Evolutionary conservation across 2,113 vertebrate genomes (phyloP).

Genomic region (Daboia siamensis): DNA sequence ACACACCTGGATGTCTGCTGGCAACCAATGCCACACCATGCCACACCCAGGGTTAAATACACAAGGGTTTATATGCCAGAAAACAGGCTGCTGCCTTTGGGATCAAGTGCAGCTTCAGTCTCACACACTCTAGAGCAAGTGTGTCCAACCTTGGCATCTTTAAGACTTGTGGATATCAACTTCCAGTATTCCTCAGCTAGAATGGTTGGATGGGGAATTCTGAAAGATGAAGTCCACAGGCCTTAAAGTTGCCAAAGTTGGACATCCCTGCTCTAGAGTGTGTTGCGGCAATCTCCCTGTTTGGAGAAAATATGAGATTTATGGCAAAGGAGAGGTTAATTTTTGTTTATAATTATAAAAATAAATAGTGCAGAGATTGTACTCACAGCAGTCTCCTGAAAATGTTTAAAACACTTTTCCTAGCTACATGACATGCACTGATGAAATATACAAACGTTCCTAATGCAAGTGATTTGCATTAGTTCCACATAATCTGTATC

Average conservation of each 20-base stretch:
- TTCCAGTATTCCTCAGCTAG: neutral
- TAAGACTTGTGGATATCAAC: neutral
- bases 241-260: neutral
- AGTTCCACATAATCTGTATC: conserved; percentile 50
- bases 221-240: neutral
- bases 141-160: neutral
- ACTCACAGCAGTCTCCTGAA: neutral
- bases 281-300: neutral
- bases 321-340: neutral
- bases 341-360: neutral
- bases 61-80: neutral
- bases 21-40: neutral
- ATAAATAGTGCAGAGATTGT: conserved; percentile 14
- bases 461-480: conserved; percentile 48
- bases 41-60: neutral
- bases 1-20: neutral
- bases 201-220: neutral
- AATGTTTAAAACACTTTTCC: conserved; percentile 16
- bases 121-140: neutral
- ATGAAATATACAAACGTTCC: conserved; percentile 55
- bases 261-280: neutral
- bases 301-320: conserved; percentile 43
- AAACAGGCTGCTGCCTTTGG: neutral
- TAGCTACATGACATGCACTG: conserved; percentile 26
- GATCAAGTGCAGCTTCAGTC: neutral